phyloP scores from a whole-genome alignment of 1,140 invertebrate species.

The Drosophila grimshawi region DNA sequence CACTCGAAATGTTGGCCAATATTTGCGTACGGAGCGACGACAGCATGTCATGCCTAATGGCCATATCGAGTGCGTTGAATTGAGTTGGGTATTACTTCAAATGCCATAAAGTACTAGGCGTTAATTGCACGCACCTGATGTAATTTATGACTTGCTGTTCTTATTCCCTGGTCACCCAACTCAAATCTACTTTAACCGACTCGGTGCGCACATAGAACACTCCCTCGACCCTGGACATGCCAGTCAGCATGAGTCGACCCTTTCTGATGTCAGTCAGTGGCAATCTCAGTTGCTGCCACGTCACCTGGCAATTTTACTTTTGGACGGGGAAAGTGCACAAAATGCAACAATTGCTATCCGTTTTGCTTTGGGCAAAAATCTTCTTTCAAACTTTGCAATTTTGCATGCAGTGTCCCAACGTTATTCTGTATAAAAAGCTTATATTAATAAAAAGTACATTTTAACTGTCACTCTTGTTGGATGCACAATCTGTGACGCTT shows the following conservation, averaged over 20 bases:
- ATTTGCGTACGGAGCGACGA: slow-evolving; percentile 59
- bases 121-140: slow-evolving; percentile 56
- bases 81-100: slow-evolving; percentile 58
- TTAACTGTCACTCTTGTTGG: background rate
- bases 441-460: background rate
- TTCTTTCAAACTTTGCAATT: slow-evolving; percentile 61
- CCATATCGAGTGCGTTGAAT: slow-evolving; percentile 62
- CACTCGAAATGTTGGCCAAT: slow-evolving; percentile 64
- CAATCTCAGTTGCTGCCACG: slow-evolving; percentile 31
- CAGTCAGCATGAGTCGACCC: slow-evolving; percentile 18
- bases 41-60: slow-evolving; percentile 74
- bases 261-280: slow-evolving; percentile 4
- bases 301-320: background rate
- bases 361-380: slow-evolving; percentile 12
- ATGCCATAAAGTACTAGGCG: slow-evolving; percentile 22
- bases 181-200: slow-evolving; percentile 13
- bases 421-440: slow-evolving; percentile 45
- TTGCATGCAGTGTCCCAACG: slow-evolving; percentile 45
- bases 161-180: slow-evolving; percentile 23
- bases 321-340: background rate
- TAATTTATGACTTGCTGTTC: background rate
- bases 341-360: slow-evolving; percentile 11
- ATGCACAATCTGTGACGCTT: background rate
- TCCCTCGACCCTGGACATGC: slow-evolving; percentile 2
- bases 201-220: background rate